Evolutionary conservation across 2,797 vertebrate species (phyloP), one percentile per base, ranked within the genome.

Genomic region (Chelonia mydas): DNA sequence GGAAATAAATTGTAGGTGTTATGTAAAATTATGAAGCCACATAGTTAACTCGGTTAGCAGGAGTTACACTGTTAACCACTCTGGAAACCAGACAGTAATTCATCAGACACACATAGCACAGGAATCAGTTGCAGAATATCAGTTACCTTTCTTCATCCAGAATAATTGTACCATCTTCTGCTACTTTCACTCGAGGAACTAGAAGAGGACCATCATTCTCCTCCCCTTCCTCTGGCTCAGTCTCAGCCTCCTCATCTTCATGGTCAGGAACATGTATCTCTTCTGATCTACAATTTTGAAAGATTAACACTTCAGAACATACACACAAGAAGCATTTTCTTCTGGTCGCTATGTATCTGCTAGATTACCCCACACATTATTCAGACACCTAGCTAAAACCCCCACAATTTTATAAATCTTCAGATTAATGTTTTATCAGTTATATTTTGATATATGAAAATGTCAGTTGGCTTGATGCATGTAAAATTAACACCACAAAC

Each of bases 141-240:
- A 87, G 1, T 95, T 96, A 98, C 99, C 99, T 99, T 97, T 99
- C 99, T 97, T 99, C 99, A 85, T 99, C 99, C 92, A 99, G 98
- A 97, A 99, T 99, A 97, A 99, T 99, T 11, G 99, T 98, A 54
- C 99, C 99, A 88, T 99, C 99, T 98, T 99, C 99, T 49, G 99
- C 99, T 93, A 99, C 99, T 98, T 99, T 99, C 61, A 99, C 99
- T 96, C 98, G 99, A 95, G 99, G 99, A 92, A 99, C 99, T 87
- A 99, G 97, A 92, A 99, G 96, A 1, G 98, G 98, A 0, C 99
- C 98, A 0, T 99, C 99, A 6, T 96, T 97, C 6, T 98, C 98
- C 10, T 98, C 98, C 8, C 86, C 98, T 49, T 96, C 94, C 10
- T 97, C 97, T 33, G 94, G 96, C 4, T 95, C 97, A 11, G 91